Evolutionary conservation across 1,140 invertebrate genomes (phyloP).

Genomic region (Tetramorium parvispinum): DNA sequence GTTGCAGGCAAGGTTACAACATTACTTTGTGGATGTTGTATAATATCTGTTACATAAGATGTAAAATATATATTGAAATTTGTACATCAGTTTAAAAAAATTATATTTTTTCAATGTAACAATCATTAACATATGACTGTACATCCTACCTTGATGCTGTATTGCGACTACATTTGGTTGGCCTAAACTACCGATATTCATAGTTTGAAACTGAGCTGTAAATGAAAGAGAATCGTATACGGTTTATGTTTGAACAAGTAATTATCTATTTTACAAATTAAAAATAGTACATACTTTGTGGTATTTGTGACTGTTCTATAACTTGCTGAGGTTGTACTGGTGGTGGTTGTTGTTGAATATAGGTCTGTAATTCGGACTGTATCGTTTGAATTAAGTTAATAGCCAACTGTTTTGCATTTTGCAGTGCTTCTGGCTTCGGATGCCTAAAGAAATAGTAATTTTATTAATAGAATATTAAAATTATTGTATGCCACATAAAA

Average conservation of each 20-base stretch:
- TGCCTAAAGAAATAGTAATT: constrained; percentile 85
- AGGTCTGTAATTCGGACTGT: constrained; percentile 90
- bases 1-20: constrained; percentile 83
- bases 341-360: constrained; percentile 86
- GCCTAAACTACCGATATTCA: constrained; percentile 84
- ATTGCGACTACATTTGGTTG: constrained; percentile 85
- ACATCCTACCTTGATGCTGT: constrained; percentile 83
- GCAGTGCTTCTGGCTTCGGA: constrained; percentile 89
- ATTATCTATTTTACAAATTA: constrained; percentile 32
- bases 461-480: constrained; percentile 7
- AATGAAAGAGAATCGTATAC: constrained; percentile 52
- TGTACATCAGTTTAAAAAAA: background rate
- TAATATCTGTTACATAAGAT: constrained; percentile 79
- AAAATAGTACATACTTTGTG: constrained; percentile 76
- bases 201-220: constrained; percentile 85
- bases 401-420: constrained; percentile 90
- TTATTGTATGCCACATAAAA: background rate
- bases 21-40: constrained; percentile 84
- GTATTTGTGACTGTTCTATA: constrained; percentile 81
- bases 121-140: constrained; percentile 47
- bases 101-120: constrained; percentile 31
- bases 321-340: constrained; percentile 83
- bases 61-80: constrained; percentile 16
- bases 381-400: constrained; percentile 93
- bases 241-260: constrained; percentile 54